Evolutionary conservation across 2,888 invertebrate genomes (phyloP), one percentile per base, ranked within the genome.

Genomic region (Thera britannica): DNA sequence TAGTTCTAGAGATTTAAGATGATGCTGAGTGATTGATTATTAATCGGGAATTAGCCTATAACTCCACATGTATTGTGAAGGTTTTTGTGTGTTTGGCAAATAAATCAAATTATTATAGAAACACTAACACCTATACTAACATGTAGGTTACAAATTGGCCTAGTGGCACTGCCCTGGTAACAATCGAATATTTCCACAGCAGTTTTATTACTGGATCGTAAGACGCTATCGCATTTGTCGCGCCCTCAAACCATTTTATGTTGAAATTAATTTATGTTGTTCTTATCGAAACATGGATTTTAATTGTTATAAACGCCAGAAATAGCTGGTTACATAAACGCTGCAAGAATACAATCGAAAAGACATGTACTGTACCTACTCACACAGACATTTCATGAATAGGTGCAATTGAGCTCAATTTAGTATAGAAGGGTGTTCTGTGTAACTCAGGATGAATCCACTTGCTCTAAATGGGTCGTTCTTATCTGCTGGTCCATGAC

Each of bases 381-480:
- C 35, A 52, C 3, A 35, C 7, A 34, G 36, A 23, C 23, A 23
- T 23, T 23, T 23, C 23, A 23, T 46, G 64, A 44, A 44, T 51
- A 48, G 38, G 23, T n/a, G 55, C 38, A 55, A 55, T 65, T 59
- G 65, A 56, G 35, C n/a, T 60, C 48, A 41, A 49, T 55, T 65
- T 36, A 36, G 35, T 59, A 59, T 56, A n/a, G 52, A 55, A 59
- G 58, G 54, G 58, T 44, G 58, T 52, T 57, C 48, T 51, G 35
- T 46, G 46, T 46, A n/a, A 44, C 55, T 44, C 56, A 48, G 41
- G 65, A 65, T 44, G 65, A 61, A 51, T 23, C 60, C 60, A 65
- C 65, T 65, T 61, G 65, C 41, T 65, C 38, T 61, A 38, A 61
- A 61, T 61, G 34, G 49, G 60, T 65, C 38, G n/a, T 55, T 35